Evolutionary conservation across 2,797 vertebrate species (phyloP), one percentile per base, ranked within the genome.

Genomic region (Petrocephalus sullivani): DNA sequence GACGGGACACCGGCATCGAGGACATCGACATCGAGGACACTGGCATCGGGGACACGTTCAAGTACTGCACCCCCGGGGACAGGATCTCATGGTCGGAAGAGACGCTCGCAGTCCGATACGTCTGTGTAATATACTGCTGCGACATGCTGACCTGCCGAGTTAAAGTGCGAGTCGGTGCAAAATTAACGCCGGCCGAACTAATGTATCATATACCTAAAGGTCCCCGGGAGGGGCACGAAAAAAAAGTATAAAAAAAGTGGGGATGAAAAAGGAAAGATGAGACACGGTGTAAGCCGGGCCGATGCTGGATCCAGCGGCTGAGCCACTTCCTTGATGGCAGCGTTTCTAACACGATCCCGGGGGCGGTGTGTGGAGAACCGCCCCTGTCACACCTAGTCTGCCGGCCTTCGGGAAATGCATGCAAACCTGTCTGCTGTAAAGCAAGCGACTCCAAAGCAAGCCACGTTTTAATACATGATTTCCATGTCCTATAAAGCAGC

Each of bases 21-120:
- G 87, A 41, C 67, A 71, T 28, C 19, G 89, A 89, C 9, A 84
- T 10, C 21, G 75, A 78, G 54, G 87, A 64, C n/a, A 90, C 87
- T 10, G 88, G 88, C 5, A 10, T 89, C 1, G 89, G 33, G 10
- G 33, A 41, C 67, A 71, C 33, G 67, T 71, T 12, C 2, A 51
- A 61, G 23, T 87, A 57, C 19, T 88, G 90, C 4, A 57, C 0
- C 3, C 91, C 8, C 0, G 88, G 28, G 3, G 89, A 0, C 19
- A 81, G 75, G 75, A 89, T 0, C 0, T 86, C 90, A 0, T 46
- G 91, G 1, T 95, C 95, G 57, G 92, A 91, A 3, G 89, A 75
- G 21, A 93, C 49, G 21, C 86, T 92, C 37, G 93, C 0, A n/a
- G 91, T 94, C 75, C 90, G 90, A 88, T 92, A 90, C 3, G 93